Evolutionary conservation across 2,888 invertebrate species (phyloP), one percentile per base, ranked within the genome.

Genomic region (Apodemia zela): DNA sequence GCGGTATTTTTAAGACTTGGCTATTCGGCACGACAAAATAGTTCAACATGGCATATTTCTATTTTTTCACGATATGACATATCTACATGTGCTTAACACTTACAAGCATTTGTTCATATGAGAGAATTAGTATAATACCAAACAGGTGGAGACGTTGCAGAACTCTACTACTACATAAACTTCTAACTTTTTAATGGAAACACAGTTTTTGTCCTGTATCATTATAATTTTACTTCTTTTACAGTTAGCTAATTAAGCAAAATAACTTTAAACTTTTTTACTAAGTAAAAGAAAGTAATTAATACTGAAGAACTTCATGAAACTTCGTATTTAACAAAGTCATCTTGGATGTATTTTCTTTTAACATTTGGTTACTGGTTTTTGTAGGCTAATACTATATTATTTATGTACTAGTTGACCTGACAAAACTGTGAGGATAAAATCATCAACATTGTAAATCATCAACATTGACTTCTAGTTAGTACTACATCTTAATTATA

Each of bases 221-320:
- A 33, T 18, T 2, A 35, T 35, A 59, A 59, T 59, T 59, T 59
- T 54, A 54, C 15, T 54, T 54, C 54, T 54, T 54, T 13, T 54
- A 25, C 54, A 54, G 54, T 54, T 18, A 21, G 54, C 25, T 54
- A 54, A 54, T 25, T 54, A 54, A 25, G 25, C 25, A 21, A 54
- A 54, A 25, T 54, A 54, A 54, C 54, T 54, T 54, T 54, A 11
- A 54, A 13, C 13, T 25, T 25, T 54, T 25, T 0, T 11, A 15
- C 54, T 15, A 25, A 60, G 60, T 58, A 54, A 18, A 29, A 42
- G 62, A 57, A 45, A 62, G 45, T 62, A 62, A 62, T 62, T 62
- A 51, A 17, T 42, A 45, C 25, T n/a, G 42, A 54, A 21, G 59
- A 62, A 62, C 62, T 42, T 15, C 1, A 42, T 15, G 3, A 15